Base-by-base conservation (phyloP, 2,113 vertebrate species). In the Urocolius indicus region DNA sequence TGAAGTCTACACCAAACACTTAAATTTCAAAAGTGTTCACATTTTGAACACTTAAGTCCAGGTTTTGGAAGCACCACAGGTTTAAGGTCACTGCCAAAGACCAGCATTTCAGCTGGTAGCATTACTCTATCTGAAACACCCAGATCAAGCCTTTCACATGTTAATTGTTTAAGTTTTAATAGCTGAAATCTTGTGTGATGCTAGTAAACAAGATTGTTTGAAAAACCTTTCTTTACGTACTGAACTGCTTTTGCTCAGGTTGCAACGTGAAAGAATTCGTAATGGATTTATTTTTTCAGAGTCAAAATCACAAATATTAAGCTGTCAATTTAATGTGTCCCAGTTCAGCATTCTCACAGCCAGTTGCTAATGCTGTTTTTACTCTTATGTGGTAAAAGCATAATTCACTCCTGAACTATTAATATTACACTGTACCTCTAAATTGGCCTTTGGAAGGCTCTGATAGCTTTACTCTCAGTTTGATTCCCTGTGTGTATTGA, bases 241-340 rank as follows among this genome's bases (percentile, higher is more conserved):
- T 61, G 43, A 91, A 84, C 41, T 95, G 94, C 84, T 36, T 96
- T 69, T 90, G 78, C 71, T 90, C 51, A 62, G 72, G 48, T 91
- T 95, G 67, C 84, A 93, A 94, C 45, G 82, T 75, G 79, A 92
- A 97, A 96, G 55, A 68, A 84, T 81, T 96, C 88, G 20, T 84
- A 94, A 93, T 38, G 13, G 32, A 68, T 48, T 69, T 27, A 96
- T 75, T 84, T 83, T 89, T 87, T 74, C 81, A 58, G 74, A 91
- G 69, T 30, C 80, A 93, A 87, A 95, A 97, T 96, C 84, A 89
- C 74, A 96, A 96, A 95, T 78, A 96, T 84, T 94, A 96, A 97
- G 83, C 59, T 92, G 81, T 88, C 65, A 92, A 57, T 94, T 95
- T 91, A 95, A 94, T 83, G 49, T 81, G 51, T 81, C 27, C 49